Conservation (phyloP, 2,888 invertebrate genomes). For the Tridacna crocea region DNA sequence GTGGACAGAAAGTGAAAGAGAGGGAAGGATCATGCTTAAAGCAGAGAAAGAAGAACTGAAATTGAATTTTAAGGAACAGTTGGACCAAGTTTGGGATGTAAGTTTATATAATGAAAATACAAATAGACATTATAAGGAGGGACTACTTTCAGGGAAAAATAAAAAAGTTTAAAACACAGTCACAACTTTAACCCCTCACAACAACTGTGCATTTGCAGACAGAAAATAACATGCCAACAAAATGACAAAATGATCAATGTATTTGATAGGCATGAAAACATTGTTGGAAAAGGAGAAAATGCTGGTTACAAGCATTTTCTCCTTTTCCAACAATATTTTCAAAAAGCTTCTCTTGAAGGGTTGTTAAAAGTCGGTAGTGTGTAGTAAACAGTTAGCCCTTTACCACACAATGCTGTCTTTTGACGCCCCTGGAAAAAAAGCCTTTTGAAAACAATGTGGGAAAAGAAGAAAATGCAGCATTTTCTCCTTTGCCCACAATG, state of each 20-base stretch:
- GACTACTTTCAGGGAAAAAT: no score
- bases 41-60: conserved; percentile 71
- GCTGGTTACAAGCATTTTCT: not conserved
- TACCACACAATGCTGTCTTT: no score
- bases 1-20: conserved; percentile 71
- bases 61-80: conserved; percentile 75
- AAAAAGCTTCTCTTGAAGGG: not conserved
- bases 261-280: not conserved
- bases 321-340: not conserved
- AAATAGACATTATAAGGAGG: not conserved
- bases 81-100: conserved; percentile 77
- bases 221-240: not conserved
- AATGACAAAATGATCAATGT: not conserved
- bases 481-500: no score
- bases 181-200: no score
- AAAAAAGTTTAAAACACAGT: no score
- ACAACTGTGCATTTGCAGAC: no score
- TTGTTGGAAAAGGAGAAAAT: not conserved
- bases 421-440: no score
- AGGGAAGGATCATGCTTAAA: conserved; percentile 65
- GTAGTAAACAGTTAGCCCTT: no score
- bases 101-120: conserved; percentile 17
- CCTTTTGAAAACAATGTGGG: no score
- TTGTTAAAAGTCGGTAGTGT: no score
- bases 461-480: no score